phyloP scores from a whole-genome alignment of 2,888 invertebrate species.

The Helleia helle region DNA sequence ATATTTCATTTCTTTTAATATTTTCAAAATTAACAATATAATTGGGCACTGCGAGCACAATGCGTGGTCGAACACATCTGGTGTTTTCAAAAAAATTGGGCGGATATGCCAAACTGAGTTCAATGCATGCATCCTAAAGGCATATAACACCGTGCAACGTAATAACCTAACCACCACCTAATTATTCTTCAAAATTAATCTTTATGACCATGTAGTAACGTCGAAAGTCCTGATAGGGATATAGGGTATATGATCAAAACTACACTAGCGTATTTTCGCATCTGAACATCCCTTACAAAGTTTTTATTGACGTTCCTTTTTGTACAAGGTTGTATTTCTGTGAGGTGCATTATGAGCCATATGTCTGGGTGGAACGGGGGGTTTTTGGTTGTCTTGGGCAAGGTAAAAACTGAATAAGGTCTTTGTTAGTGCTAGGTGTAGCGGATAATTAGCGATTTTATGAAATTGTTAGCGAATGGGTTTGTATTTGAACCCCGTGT shows the following conservation, averaged over 20 bases:
- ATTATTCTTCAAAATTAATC: constrained; percentile 21
- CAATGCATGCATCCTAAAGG: constrained; percentile 63
- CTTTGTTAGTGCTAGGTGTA: constrained; percentile 55
- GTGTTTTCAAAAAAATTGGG: constrained; percentile 57
- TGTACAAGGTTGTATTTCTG: constrained; percentile 25
- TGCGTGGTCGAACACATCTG: constrained; percentile 61
- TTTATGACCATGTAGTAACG: constrained; percentile 17
- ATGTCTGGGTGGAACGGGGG: constrained; percentile 21
- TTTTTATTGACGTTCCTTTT: constrained; percentile 38
- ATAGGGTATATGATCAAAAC: constrained; percentile 26
- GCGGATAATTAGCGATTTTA: constrained; percentile 67
- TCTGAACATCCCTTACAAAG: constrained; percentile 68
- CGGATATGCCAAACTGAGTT: constrained; percentile 66
- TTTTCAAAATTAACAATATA: constrained; percentile 73
- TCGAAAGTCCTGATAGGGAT: constrained; percentile 21
- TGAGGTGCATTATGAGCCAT: constrained; percentile 22
- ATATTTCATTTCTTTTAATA: constrained; percentile 59
- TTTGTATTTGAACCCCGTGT: constrained; percentile 30
- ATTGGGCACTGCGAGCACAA: constrained; percentile 67
- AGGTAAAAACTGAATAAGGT: constrained; percentile 30
- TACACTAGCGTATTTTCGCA: constrained; percentile 37
- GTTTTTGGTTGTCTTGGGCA: constrained; percentile 21
- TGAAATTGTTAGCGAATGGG: constrained; percentile 66
- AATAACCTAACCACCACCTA: constrained; percentile 18
- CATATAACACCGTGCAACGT: constrained; percentile 22